Percentiles rank a stretch among this genome's conserved stretches.
Conservation (phyloP, 2,888 invertebrate species). For the Seira sanloemensis region DNA sequence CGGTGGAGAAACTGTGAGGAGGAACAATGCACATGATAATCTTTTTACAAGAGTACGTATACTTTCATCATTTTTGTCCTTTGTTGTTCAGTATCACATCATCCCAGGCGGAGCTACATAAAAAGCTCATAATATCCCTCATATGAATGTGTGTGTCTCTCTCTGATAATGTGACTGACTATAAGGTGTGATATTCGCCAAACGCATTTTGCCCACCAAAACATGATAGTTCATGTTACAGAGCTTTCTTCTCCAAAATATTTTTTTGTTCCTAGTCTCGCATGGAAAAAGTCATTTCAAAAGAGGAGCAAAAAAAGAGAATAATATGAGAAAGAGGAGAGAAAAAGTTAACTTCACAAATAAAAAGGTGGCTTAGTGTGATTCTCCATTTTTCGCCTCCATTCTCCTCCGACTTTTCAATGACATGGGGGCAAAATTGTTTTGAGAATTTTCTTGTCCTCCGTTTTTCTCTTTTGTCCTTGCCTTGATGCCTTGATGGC, state of each 20-base stretch:
- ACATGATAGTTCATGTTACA: too few species aligned
- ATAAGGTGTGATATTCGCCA: too few species aligned
- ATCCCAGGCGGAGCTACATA: constrained; percentile 33
- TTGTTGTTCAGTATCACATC: constrained; percentile 40
- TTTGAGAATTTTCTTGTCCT: constrained; percentile 16
- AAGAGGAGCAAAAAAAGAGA: neutral
- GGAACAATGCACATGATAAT: constrained; percentile 39
- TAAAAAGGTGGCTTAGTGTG: constrained; percentile 31
- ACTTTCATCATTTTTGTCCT: constrained; percentile 36
- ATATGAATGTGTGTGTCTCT: too few species aligned
- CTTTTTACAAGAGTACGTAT: constrained; percentile 29
- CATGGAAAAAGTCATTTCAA: neutral
- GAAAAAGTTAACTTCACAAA: constrained; percentile 28
- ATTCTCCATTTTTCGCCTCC: neutral
- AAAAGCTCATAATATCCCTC: too few species aligned
- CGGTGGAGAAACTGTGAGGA: neutral
- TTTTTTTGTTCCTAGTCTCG: too few species aligned
- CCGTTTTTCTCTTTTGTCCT: neutral
- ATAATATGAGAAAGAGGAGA: neutral
- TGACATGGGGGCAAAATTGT: constrained; percentile 14
- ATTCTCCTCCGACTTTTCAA: constrained; percentile 18
- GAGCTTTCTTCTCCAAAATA: too few species aligned
- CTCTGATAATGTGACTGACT: too few species aligned
- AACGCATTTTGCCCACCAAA: too few species aligned
- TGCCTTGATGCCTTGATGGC: neutral